A percentile compares a stretch with the other conserved stretches of the same genome.
Evolutionary conservation across 2,113 vertebrate species (phyloP).

Genomic region (Gallinago jamesoni): DNA sequence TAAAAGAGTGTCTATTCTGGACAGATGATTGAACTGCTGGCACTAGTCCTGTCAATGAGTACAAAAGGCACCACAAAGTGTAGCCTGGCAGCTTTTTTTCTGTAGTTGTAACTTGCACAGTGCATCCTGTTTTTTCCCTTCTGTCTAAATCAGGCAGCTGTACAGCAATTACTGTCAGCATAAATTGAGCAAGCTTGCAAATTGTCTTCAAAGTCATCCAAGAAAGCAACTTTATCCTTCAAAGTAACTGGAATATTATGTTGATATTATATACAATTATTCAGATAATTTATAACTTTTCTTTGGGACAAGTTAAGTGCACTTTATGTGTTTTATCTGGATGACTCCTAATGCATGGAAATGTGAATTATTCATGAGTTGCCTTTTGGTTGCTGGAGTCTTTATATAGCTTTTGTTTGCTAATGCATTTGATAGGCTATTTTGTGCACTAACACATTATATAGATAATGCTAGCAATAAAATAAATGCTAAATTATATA

Average conservation of each 20-base stretch:
- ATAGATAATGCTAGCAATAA: conserved; percentile 48
- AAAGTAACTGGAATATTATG: conserved; percentile 41
- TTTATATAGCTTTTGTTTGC: conserved; percentile 73
- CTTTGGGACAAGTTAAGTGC: conserved; percentile 56
- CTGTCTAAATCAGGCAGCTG: conserved; percentile 35
- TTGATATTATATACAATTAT: conserved; percentile 51
- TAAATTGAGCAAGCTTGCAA: conserved; percentile 42
- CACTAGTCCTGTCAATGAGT: not conserved
- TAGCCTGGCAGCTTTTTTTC: not conserved
- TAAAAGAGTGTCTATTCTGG: not conserved
- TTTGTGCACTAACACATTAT: conserved; percentile 59
- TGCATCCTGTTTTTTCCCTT: not conserved
- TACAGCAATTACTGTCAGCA: conserved; percentile 13
- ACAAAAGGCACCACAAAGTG: not conserved
- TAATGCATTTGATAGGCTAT: conserved; percentile 65
- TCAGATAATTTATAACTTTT: conserved; percentile 63
- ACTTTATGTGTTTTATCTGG: conserved; percentile 47
- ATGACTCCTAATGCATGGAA: conserved; percentile 58
- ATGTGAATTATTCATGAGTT: conserved; percentile 74
- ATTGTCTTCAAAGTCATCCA: conserved; percentile 45
- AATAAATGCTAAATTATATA: conserved; percentile 72
- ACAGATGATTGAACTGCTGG: not conserved
- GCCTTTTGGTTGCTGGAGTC: conserved; percentile 46
- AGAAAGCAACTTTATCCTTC: conserved; percentile 49
- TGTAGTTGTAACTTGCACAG: not conserved